Base-by-base conservation (phyloP, 2,113 vertebrate species). In the Cynoglossus semilaevis region DNA sequence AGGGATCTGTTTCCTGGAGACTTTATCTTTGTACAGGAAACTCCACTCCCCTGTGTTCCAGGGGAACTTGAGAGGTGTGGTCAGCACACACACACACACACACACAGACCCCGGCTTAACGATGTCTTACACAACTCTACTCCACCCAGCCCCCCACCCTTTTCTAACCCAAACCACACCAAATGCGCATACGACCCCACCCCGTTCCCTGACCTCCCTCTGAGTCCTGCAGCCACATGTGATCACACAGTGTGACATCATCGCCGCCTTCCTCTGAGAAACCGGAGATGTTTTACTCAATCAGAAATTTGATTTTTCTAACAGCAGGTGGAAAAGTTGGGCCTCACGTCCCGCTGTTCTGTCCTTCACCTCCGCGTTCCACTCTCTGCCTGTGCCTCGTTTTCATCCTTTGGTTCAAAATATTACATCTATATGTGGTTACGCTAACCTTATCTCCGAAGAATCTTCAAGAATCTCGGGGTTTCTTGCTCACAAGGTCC, bases 1-100 rank as follows among this genome's bases (percentile, higher is more conserved):
- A 70, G 22, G 51, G 50, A 72, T 58, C 52, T 40, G 53, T 58
- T 81, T 82, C 77, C 77, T 77, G 40, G 44, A 67, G 70, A 77
- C 75, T 72, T 82, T 85, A 86, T 84, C 84, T 79, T 35, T 56
- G 55, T 70, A 70, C 80, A 83, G 81, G 81, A 85, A 85, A 75
- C 72, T 58, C 52, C 54, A 79, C 67, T 70, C 70, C 70, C 72
- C 63, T 70, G 46, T 58, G 46, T 51, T 63, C 8, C 46, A 69
- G 48, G 48, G 43, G 58, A 60, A 63, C 63, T 57, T 8, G 63
- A 66, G 64, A 74, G 83, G 80, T 74, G 73, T 81, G 81, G 76
- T 75, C 77, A 74, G 5, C 59, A 52, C 47, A 15, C 51, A 67
- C 54, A 51, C 64, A 38, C 52, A 38, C 14, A 34, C 66, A 57